A percentile compares a stretch with the other conserved stretches of the same genome.
Evolutionary conservation across 2,888 invertebrate species (phyloP).

Genomic region (Bhutanitis thaidina): DNA sequence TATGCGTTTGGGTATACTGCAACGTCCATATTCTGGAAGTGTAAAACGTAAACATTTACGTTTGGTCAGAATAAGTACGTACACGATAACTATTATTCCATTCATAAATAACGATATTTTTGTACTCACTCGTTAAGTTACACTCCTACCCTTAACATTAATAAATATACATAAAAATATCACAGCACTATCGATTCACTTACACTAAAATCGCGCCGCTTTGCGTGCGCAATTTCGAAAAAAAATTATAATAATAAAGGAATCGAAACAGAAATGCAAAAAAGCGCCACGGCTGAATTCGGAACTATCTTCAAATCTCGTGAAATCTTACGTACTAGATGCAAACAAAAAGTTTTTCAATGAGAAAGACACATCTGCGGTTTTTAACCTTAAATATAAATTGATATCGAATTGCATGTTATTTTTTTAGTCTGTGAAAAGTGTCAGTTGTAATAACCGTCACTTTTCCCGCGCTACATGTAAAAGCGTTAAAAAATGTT

Average conservation of each 20-base stretch:
- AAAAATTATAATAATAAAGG: slow-evolving; percentile 53
- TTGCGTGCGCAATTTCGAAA: slow-evolving; percentile 53
- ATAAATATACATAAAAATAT: slow-evolving; percentile 79
- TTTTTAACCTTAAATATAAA: not conserved
- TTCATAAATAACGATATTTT: slow-evolving; percentile 56
- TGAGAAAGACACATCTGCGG: not conserved
- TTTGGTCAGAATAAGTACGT: slow-evolving; percentile 5
- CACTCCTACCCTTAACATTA: slow-evolving; percentile 59
- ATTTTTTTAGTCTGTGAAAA: too few relatives aligned
- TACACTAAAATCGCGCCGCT: slow-evolving; percentile 70
- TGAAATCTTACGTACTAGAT: not conserved
- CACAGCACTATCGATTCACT: slow-evolving; percentile 80
- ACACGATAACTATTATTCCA: slow-evolving; percentile 26
- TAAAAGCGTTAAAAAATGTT: too few relatives aligned
- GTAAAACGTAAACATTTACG: not conserved
- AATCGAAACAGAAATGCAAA: slow-evolving; percentile 70
- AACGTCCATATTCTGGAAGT: not conserved
- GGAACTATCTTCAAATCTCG: not conserved
- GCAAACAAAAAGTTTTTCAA: not conserved
- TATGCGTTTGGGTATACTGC: not conserved
- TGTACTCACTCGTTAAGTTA: slow-evolving; percentile 69
- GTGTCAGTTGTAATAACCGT: too few relatives aligned
- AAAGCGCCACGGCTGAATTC: slow-evolving; percentile 34
- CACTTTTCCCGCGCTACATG: too few relatives aligned
- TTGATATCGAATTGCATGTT: too few relatives aligned